These are phyloP conservation scores for Takifugu bimaculatus DNA, from an alignment of 2,113 vertebrate genomes.

Conservation along the genomic window DNA sequence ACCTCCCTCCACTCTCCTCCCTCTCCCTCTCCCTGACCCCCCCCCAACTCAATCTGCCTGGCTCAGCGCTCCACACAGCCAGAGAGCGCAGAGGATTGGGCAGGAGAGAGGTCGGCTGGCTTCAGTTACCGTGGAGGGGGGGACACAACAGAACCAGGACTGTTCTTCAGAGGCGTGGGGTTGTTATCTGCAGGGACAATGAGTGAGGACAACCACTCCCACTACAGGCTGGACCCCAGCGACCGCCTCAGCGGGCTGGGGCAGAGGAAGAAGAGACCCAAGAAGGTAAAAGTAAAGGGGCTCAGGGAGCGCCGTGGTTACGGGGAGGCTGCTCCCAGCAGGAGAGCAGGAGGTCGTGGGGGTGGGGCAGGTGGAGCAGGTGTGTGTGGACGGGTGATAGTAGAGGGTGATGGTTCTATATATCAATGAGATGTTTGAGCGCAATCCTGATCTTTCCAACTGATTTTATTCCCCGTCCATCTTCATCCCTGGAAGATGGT, in stretches of 20 bases:
- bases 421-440: background rate
- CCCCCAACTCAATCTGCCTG: background rate
- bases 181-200: constrained; percentile 41
- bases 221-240: constrained; percentile 83
- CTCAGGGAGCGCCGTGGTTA: constrained; percentile 31
- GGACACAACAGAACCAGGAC: too few relatives aligned
- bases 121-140: constrained; percentile 3
- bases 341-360: background rate
- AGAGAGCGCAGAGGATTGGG: constrained; percentile 36
- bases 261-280: constrained; percentile 85
- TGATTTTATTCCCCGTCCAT: background rate
- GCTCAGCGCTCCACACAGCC: constrained; percentile 22
- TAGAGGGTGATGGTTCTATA: background rate
- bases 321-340: background rate
- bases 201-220: constrained; percentile 77
- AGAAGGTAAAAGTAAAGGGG: constrained; percentile 80
- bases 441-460: background rate
- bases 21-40: constrained; percentile 25
- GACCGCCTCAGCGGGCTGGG: constrained; percentile 85
- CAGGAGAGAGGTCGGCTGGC: constrained; percentile 45
- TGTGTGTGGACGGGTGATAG: background rate
- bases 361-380: constrained; percentile 21
- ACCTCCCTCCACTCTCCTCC: constrained; percentile 8
- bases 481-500: constrained; percentile 6
- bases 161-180: background rate